Conservation (phyloP, 1,140 invertebrate species). For the Galendromus occidentalis region DNA sequence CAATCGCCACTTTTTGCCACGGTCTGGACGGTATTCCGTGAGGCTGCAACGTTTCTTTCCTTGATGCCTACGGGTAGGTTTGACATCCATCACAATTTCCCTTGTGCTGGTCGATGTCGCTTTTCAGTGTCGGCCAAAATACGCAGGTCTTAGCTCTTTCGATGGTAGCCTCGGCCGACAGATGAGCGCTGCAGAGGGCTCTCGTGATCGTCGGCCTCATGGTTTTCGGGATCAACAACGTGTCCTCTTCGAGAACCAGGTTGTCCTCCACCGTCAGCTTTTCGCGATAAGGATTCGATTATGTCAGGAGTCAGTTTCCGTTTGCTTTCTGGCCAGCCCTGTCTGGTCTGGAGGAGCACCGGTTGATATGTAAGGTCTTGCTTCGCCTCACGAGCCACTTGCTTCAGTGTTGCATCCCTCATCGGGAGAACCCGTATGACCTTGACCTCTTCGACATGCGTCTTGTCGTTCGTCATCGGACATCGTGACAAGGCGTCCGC, state of each 20-base stretch:
- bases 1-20: background rate
- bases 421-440: background rate
- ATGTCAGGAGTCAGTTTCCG: background rate
- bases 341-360: background rate
- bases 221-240: background rate
- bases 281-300: background rate
- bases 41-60: background rate
- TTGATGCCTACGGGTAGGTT: background rate
- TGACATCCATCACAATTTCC: background rate
- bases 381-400: background rate
- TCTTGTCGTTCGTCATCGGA: background rate
- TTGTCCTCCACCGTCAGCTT: background rate
- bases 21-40: background rate
- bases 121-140: background rate
- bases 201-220: background rate
- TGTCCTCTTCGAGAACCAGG: background rate
- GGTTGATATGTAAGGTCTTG: background rate
- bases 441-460: background rate
- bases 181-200: background rate
- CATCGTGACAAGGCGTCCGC: background rate
- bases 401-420: background rate
- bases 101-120: background rate
- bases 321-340: background rate
- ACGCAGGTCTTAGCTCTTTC: background rate
- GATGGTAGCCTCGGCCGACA: background rate